Percentiles rank a stretch among this genome's conserved stretches.
Evolutionary conservation across 2,888 invertebrate genomes (phyloP).

Genomic region (Aleiodes testaceus): DNA sequence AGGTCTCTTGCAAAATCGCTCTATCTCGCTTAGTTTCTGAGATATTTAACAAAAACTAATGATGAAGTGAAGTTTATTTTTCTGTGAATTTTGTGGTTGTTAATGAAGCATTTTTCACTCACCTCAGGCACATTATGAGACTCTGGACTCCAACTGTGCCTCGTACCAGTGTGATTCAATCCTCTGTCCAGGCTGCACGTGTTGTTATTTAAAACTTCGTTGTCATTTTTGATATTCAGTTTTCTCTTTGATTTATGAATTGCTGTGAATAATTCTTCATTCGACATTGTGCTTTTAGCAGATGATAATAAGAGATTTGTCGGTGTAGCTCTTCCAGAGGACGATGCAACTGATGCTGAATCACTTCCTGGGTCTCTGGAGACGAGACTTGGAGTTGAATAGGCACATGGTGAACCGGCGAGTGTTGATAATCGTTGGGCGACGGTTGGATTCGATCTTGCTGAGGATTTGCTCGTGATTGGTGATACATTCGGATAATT

Average conservation of each 20-base stretch:
- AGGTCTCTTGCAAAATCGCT: too few species aligned
- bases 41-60: too few species aligned
- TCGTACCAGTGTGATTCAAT: conserved; percentile 68
- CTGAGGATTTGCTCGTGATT: conserved; percentile 58
- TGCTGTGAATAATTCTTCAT: conserved; percentile 84
- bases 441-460: conserved; percentile 60
- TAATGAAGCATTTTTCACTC: conserved; percentile 35
- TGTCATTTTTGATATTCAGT: conserved; percentile 79
- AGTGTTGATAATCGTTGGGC: conserved; percentile 61
- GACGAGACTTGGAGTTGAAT: conserved; percentile 52
- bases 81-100: too few species aligned
- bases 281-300: conserved; percentile 84
- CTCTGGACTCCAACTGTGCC: conserved; percentile 80
- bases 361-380: conserved; percentile 16
- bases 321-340: conserved; percentile 62
- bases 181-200: conserved; percentile 17
- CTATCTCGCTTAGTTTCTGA: too few species aligned
- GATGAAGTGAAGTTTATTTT: too few species aligned
- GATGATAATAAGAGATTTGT: conserved; percentile 75
- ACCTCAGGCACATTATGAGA: conserved; percentile 65
- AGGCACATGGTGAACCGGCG: conserved; percentile 54
- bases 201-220: conserved; percentile 66
- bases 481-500: conserved; percentile 64
- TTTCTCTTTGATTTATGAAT: conserved; percentile 86
- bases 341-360: conserved; percentile 50